Evolutionary conservation across 92 coral and sea anemone genomes (phyloP), one percentile per base, ranked within the genome.

Genomic region (Parazoanthus darwini): DNA sequence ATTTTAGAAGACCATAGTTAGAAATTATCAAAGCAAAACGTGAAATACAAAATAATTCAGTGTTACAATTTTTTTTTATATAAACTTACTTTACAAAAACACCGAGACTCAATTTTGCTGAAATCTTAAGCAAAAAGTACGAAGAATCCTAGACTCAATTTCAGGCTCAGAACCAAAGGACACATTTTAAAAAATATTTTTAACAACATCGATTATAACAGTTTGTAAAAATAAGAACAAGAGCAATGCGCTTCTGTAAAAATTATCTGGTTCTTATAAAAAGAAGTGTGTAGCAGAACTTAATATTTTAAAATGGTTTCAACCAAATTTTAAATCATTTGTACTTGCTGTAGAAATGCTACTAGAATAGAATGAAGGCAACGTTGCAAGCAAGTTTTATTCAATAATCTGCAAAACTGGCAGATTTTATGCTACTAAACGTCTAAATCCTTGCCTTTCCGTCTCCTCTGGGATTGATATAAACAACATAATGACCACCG

Each of bases 401-500:
- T 63, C 68, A 79, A 80, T 56, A 2, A 77, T 9, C 59, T 68
- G 39, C 39, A 81, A 25, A 59, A 18, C 38, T 67, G 25, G 26
- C 68, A 18, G 35, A 16, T 66, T 43, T 11, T n/a, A 11, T 4
- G 44, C 48, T 22, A 16, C 33, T 54, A 46, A 25, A 56, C 0
- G 20, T 20, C 70, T 3, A 63, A 22, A 63, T 75, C 43, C 92
- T 14, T 92, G 95, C 99, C 97, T 93, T 85, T 80, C 99, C 99
- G 86, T 97, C 99, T 37, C 98, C 98, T 77, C 84, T 97, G 51
- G 99, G 99, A 90, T 95, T 97, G 58, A 97, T 92, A 84, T 97
- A 97, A 36, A 97, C 99, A 63, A 97, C 99, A 80, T 97, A 97
- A 91, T 97, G 99, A 6, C 99, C 99, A 29, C 99, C 99, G 88